These are phyloP conservation scores for Ophraella communa DNA, from an alignment of 2,888 invertebrate species.

Conservation along the genomic window DNA sequence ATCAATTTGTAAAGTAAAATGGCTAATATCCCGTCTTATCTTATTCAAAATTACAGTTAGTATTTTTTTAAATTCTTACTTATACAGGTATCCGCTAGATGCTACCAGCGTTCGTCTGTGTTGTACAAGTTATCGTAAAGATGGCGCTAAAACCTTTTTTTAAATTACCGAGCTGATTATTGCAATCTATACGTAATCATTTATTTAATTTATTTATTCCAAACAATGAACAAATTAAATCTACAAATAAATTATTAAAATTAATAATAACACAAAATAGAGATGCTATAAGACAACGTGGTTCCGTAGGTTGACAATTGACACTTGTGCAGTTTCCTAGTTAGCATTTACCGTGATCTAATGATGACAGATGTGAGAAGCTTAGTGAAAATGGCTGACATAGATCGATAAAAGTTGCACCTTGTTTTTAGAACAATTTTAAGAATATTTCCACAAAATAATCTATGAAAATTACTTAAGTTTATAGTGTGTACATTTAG, in stretches of 20 bases:
- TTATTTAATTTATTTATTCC: background rate
- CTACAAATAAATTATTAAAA: background rate
- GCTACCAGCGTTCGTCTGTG: background rate
- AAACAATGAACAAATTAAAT: background rate
- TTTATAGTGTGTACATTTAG: slow-evolving; percentile 26
- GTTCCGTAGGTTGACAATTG: background rate
- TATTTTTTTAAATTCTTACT: background rate
- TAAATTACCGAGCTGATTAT: background rate
- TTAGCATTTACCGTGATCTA: slow-evolving; percentile 5
- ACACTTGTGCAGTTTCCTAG: slow-evolving; percentile 5
- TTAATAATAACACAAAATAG: background rate
- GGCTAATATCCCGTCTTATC: background rate
- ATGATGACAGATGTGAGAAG: slow-evolving; percentile 38
- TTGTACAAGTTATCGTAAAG: background rate
- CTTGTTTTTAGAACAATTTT: slow-evolving; percentile 50
- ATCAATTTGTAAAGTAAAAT: background rate
- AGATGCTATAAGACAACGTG: background rate
- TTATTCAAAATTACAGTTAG: background rate
- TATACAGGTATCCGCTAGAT: background rate
- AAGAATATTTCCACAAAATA: slow-evolving; percentile 42
- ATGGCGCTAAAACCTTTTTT: background rate
- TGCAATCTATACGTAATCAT: background rate
- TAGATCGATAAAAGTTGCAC: slow-evolving; percentile 53
- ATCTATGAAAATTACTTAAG: slow-evolving; percentile 34
- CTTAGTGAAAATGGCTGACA: slow-evolving; percentile 53